Percentiles rank a stretch among this genome's conserved stretches.
Evolutionary conservation across 2,888 invertebrate genomes (phyloP).

Genomic region (Coecobrya sp.): DNA sequence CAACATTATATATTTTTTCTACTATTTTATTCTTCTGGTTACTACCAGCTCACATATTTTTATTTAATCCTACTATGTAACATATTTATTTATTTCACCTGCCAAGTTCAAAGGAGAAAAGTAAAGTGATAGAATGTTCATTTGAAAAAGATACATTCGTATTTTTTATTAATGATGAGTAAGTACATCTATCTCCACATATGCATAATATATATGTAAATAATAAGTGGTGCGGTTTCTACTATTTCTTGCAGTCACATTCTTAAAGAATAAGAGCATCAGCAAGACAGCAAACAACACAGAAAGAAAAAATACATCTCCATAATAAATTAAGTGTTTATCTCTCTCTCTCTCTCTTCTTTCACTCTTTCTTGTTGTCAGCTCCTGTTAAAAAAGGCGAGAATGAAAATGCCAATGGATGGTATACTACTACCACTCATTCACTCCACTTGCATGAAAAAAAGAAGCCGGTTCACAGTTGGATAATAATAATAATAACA

Average conservation of each 20-base stretch:
- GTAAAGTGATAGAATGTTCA: conserved; percentile 28
- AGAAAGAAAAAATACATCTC: conserved; percentile 54
- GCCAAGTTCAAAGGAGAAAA: conserved; percentile 15
- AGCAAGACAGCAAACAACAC: conserved; percentile 37
- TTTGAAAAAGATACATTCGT: neutral
- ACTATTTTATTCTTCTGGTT: conserved; percentile 16
- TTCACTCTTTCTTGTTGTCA: conserved; percentile 45
- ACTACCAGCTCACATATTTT: conserved; percentile 12
- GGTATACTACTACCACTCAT: conserved; percentile 19
- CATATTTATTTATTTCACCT: conserved; percentile 29
- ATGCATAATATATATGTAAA: conserved; percentile 44
- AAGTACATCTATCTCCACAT: neutral
- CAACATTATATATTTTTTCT: neutral
- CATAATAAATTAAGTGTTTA: conserved; percentile 79
- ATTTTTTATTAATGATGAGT: conserved; percentile 25
- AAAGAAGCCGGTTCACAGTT: conserved; percentile 70
- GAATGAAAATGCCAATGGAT: conserved; percentile 54
- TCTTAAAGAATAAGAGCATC: conserved; percentile 33
- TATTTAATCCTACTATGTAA: conserved; percentile 2
- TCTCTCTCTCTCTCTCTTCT: conserved; percentile 52
- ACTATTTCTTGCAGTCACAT: neutral
- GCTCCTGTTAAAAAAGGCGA: conserved; percentile 60
- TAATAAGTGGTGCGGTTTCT: conserved; percentile 35
- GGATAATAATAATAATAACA: conserved; percentile 65
- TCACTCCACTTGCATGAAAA: conserved; percentile 41